A percentile compares a stretch with the other conserved stretches of the same genome.
phyloP scores from a whole-genome alignment of 1,140 invertebrate genomes.

The Dendrolimus punctatus region DNA sequence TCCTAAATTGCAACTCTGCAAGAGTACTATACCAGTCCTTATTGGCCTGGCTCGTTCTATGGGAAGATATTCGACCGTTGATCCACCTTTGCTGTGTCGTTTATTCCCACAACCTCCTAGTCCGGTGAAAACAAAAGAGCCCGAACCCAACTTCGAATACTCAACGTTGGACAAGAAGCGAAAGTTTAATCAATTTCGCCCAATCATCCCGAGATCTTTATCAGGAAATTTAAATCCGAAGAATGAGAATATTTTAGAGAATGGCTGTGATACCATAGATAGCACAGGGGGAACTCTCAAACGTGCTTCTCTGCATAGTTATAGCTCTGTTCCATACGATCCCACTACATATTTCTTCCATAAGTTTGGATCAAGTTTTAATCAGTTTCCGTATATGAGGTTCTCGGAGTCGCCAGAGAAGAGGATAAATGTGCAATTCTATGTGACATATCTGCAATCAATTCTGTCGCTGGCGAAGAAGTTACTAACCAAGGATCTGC shows the following conservation, averaged over 20 bases:
- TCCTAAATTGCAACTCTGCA: constrained; percentile 82
- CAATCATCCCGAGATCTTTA: constrained; percentile 93
- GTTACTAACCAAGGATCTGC: constrained; percentile 88
- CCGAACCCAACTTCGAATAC: constrained; percentile 57
- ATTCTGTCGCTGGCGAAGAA: constrained; percentile 88
- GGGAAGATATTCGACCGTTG: constrained; percentile 85
- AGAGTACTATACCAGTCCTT: constrained; percentile 87
- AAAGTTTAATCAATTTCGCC: constrained; percentile 81
- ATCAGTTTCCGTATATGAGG: constrained; percentile 87
- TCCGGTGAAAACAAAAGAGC: constrained; percentile 71
- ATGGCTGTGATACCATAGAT: constrained; percentile 64
- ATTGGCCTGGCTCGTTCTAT: constrained; percentile 91
- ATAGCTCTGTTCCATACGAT: constrained; percentile 82
- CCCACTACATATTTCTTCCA: constrained; percentile 90
- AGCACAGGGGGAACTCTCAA: constrained; percentile 57
- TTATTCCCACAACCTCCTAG: constrained; percentile 86
- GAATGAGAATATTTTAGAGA: constrained; percentile 44
- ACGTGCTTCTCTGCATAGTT: constrained; percentile 74
- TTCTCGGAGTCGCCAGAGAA: constrained; percentile 79
- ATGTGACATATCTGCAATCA: constrained; percentile 83
- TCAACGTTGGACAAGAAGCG: constrained; percentile 71
- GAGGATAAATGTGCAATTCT: constrained; percentile 76
- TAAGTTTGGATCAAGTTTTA: constrained; percentile 94
- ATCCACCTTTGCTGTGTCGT: constrained; percentile 86
- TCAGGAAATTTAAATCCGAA: constrained; percentile 84